These are phyloP conservation scores for Scyliorhinus canicula DNA, from an alignment of 2,797 vertebrate species.

Conservation along the genomic window DNA sequence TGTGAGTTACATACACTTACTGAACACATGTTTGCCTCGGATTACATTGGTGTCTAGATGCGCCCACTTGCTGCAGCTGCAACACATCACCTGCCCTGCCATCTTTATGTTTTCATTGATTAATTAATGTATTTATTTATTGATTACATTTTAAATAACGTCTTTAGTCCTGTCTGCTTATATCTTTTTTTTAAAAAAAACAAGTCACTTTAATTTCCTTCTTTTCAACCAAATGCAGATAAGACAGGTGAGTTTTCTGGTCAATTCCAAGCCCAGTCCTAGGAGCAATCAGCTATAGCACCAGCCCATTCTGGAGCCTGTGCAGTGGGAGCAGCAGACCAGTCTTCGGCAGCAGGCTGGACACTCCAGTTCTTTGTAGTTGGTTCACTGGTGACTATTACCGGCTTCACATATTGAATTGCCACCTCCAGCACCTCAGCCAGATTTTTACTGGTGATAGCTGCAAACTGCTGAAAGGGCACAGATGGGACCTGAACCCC, in stretches of 20 bases:
- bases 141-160: too few relatives aligned
- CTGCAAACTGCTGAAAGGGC: constrained; percentile 91
- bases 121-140: too few relatives aligned
- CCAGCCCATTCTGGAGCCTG: constrained; percentile 93
- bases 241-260: neutral
- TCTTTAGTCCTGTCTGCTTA: too few relatives aligned
- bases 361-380: constrained; percentile 84
- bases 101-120: too few relatives aligned
- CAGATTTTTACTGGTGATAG: constrained; percentile 49
- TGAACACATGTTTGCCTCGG: too few relatives aligned
- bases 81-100: too few relatives aligned
- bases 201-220: neutral
- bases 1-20: too few relatives aligned
- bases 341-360: constrained; percentile 88
- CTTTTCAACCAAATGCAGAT: neutral
- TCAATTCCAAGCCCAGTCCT: constrained; percentile 43
- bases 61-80: too few relatives aligned
- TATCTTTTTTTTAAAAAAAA: neutral
- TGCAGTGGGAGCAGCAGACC: constrained; percentile 89
- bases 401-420: neutral
- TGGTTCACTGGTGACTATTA: neutral
- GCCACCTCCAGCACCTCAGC: constrained; percentile 1
- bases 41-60: too few relatives aligned
- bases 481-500: constrained; percentile 91
- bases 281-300: constrained; percentile 82